Evolutionary conservation across 2,113 vertebrate genomes (phyloP), one percentile per base, ranked within the genome.

Genomic region (Aepyceros melampus): DNA sequence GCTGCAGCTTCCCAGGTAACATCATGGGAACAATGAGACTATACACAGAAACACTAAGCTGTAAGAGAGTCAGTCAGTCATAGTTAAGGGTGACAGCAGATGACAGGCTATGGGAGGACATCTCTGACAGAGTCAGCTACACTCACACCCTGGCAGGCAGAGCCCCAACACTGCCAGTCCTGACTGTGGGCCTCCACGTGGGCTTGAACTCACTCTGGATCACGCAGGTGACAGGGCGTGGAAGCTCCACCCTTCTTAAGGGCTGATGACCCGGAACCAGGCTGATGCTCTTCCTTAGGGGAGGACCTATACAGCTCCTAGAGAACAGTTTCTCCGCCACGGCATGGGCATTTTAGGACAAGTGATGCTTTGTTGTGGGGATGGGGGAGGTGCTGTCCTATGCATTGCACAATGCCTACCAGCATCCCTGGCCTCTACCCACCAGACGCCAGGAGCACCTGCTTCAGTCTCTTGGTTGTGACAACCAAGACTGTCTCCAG

Each of bases 31-130:
- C 43, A 78, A 21, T 0, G 36, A 51, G 36, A 45, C 45, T 4
- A 15, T 0, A 0, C 0, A 17, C 0, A 14, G 23, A 45, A 45
- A 84, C 0, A 3, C 3, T 6, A 31, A n/a, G 60, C 3, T n/a
- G 43, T 17, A 9, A 87, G 71, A 21, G 21, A 45, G 49, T 16
- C 19, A 45, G 7, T 36, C 19, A 85, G 56, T 23, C 19, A 60
- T 0, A 21, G 40, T 7, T 40, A 40, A 45, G 0, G 2, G 29
- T 5, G 60, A 43, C 2, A 25, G 62, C 13, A 17, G 47, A 55
- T 1, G 81, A 49, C 79, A 76, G 40, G 23, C 3, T 7, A 25
- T 14, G 3, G n/a, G 4, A 7, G 51, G 79, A 11, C 23, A 23
- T 71, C 45, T 58, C 36, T 4, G 12, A 43, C 40, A 27, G 15